These are phyloP conservation scores for Condylura cristata DNA, from an alignment of 2,113 vertebrate species.

Conservation along the genomic window DNA sequence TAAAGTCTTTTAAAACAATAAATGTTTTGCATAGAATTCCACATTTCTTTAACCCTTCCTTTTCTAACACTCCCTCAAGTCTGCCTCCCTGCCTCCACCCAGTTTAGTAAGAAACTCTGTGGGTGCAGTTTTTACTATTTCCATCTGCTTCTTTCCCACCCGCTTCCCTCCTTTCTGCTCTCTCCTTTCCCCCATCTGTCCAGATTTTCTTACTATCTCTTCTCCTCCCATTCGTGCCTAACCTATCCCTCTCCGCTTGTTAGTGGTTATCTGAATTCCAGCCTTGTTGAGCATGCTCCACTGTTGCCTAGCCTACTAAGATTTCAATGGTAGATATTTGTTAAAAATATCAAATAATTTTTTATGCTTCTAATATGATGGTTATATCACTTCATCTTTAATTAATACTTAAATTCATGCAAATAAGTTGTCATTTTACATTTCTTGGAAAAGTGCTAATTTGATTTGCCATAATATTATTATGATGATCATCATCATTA, in stretches of 20 bases:
- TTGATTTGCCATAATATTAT: background rate
- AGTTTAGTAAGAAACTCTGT: background rate
- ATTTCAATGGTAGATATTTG: background rate
- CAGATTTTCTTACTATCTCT: rapidly evolving
- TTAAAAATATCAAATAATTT: background rate
- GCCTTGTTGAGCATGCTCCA: background rate
- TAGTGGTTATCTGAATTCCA: background rate
- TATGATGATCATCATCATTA: background rate
- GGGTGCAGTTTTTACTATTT: background rate
- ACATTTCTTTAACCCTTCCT: background rate
- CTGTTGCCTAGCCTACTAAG: background rate
- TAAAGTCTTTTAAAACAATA: background rate
- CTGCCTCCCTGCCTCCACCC: background rate
- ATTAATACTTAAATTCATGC: background rate
- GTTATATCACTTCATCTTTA: background rate
- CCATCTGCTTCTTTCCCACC: background rate
- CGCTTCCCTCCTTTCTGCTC: background rate
- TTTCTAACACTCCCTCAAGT: background rate
- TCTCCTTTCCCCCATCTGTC: rapidly evolving
- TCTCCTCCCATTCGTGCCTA: background rate
- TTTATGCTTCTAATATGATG: background rate
- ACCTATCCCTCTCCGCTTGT: background rate
- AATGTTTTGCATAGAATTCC: background rate
- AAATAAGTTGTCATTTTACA: background rate
- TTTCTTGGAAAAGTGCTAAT: background rate